Evolutionary conservation across 2,797 vertebrate species (phyloP).

Genomic region (Eulemur mongoz): DNA sequence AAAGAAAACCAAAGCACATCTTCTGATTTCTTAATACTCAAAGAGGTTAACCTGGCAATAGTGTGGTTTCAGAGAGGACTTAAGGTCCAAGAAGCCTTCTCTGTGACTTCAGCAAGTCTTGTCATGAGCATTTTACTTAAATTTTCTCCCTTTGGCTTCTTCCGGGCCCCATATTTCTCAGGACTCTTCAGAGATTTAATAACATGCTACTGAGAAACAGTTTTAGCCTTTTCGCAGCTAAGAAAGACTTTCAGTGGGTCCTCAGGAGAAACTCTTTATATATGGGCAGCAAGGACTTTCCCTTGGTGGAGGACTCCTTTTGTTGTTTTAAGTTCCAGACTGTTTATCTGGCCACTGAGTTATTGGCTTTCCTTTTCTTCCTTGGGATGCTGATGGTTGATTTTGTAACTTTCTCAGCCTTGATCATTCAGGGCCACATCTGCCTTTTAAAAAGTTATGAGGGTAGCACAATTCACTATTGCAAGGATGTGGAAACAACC

Average conservation of each 20-base stretch:
- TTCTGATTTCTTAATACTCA: conserved; percentile 2
- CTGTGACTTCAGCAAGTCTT: background rate
- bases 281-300: background rate
- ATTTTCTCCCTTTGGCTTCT: conserved; percentile 21
- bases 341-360: background rate
- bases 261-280: background rate
- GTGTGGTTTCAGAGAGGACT: background rate
- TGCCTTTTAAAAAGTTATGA: background rate
- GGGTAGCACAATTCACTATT: too few relatives aligned
- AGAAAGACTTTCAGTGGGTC: background rate
- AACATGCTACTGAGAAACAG: background rate
- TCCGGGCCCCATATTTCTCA: background rate
- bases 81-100: background rate
- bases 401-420: background rate
- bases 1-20: background rate
- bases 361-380: conserved; percentile 7
- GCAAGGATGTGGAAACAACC: too few relatives aligned
- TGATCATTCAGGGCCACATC: background rate
- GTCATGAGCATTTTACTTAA: background rate
- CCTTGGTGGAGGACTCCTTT: background rate
- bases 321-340: background rate
- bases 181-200: background rate
- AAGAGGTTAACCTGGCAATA: background rate
- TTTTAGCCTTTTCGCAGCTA: background rate
- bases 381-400: background rate